A percentile compares a stretch with the other conserved stretches of the same genome.
These are phyloP conservation scores for Bradypus variegatus DNA, from an alignment of 2,797 vertebrate genomes.

Conservation along the genomic window DNA sequence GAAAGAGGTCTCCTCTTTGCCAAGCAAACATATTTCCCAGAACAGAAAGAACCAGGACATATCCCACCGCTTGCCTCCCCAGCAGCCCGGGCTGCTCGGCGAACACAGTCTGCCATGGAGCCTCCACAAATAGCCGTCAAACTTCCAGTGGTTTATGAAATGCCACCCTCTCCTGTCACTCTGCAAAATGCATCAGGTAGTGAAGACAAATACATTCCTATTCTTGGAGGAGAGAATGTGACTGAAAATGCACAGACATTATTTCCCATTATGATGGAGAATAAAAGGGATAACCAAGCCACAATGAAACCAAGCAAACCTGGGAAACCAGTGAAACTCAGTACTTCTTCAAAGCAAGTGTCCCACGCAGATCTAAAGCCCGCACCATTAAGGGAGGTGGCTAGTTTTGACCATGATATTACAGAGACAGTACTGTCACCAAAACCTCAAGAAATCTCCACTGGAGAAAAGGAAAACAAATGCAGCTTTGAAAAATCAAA, in stretches of 20 bases:
- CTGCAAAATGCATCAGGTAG: background rate
- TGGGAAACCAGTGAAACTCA: background rate
- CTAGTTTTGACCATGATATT: rapidly evolving
- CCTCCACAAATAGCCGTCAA: slow-evolving; percentile 8
- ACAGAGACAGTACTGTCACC: background rate
- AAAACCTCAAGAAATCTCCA: background rate
- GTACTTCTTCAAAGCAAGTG: slow-evolving; percentile 10
- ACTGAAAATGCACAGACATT: background rate
- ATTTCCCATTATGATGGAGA: rapidly evolving
- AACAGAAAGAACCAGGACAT: slow-evolving; percentile 40
- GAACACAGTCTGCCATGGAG: slow-evolving; percentile 9
- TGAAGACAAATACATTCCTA: background rate
- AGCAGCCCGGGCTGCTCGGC: background rate
- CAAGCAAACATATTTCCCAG: slow-evolving; percentile 47
- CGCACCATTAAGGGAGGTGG: background rate
- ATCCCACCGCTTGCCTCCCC: slow-evolving; percentile 15
- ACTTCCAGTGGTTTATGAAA: slow-evolving; percentile 35
- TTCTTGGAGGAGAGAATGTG: background rate
- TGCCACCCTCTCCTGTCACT: background rate
- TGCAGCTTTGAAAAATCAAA: background rate
- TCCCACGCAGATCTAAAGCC: background rate
- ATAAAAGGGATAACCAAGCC: background rate
- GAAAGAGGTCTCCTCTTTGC: slow-evolving; percentile 47
- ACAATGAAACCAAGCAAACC: background rate
- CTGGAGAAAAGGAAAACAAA: background rate